Evolutionary conservation across 2,113 vertebrate species (phyloP), one percentile per base, ranked within the genome.

Genomic region (Jacana jacana): DNA sequence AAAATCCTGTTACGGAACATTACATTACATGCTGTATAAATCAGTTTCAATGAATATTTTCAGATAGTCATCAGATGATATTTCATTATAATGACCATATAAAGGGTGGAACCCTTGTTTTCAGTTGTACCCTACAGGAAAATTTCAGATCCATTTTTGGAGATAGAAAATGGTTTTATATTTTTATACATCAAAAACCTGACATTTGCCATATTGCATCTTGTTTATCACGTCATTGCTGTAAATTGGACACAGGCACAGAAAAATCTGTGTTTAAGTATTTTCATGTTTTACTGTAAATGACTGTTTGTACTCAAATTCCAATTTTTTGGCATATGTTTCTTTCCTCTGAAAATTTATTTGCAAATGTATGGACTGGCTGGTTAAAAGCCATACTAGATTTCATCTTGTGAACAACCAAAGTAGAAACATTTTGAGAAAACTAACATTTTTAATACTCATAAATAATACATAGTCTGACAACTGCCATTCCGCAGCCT

Each of bases 281-380:
- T 95, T 91, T 91, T 93, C 37, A 10, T 79, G 37, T 85, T 95
- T 95, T 87, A 61, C 42, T 91, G 24, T 68, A 79, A 91, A 75
- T 92, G 91, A 11, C 46, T 42, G 48, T 66, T 83, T 78, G 24
- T 86, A 27, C 25, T 91, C 8, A 31, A 79, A 23, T 78, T 93
- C 42, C 25, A 30, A 5, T 58, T 86, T 91, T 40, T 64, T 44
- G 28, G 27, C 64, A 9, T 52, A 10, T 68, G n/a, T 83, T 86
- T 78, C 35, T 63, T 77, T 95, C 37, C 20, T 61, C 13, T 78
- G 39, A 84, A 81, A 51, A 78, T 69, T 57, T 88, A n/a, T 87
- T 88, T 91, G 71, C 19, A 55, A 49, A 22, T 54, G 3, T 33
- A 17, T n/a, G 44, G 20, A 49, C 52, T 68, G 44, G 28, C 30